phyloP scores from a whole-genome alignment of 1,140 invertebrate genomes.

The Macrocentrus cingulum region DNA sequence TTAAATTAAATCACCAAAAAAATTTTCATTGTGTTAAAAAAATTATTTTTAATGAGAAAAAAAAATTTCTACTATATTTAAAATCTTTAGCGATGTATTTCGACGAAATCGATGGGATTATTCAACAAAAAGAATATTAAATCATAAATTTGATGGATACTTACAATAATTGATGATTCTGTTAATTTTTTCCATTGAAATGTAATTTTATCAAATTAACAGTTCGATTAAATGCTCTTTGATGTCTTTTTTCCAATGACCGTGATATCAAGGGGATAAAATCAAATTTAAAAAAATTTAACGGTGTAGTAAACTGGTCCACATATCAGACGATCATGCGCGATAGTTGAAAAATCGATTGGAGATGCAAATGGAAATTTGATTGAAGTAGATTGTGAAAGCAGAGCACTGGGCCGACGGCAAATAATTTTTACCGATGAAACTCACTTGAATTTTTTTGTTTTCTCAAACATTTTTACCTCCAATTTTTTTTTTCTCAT shows the following conservation, averaged over 20 bases:
- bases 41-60: no score
- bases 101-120: no score
- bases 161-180: no score
- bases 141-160: no score
- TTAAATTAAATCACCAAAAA: no score
- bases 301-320: conserved; percentile 16
- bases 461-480: background rate
- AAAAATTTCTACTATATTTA: no score
- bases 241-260: background rate
- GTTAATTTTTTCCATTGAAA: no score
- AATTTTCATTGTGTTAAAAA: no score
- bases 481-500: background rate
- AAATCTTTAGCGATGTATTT: no score
- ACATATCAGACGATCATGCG: conserved; percentile 7
- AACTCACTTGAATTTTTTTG: background rate
- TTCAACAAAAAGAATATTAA: no score
- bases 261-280: background rate
- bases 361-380: conserved; percentile 6
- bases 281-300: conserved; percentile 1
- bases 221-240: no score
- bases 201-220: no score
- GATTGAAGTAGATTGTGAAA: conserved; percentile 1
- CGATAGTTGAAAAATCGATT: conserved; percentile 8
- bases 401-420: conserved; percentile 34
- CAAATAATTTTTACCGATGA: conserved; percentile 15